Base-by-base conservation (phyloP, 2,113 vertebrate species). In the Festucalex cinctus region DNA sequence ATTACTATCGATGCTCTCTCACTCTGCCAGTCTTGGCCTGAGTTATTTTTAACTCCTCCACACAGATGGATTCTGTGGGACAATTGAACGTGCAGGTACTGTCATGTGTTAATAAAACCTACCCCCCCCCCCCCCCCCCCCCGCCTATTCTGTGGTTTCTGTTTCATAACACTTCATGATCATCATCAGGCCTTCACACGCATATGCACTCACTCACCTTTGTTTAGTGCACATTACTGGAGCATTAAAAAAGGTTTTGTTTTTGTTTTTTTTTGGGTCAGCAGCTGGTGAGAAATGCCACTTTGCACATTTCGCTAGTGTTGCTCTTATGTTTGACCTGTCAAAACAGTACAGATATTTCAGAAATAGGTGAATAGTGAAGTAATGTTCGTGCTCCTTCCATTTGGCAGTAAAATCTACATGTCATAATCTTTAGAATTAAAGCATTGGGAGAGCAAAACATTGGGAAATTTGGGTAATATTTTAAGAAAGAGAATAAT, bases 31-130 rank as follows among this genome's bases (percentile, higher is more conserved):
- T 66, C 49, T 16, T 32, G 19, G 77, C 73, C 36, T 63, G 63
- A 68, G 67, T 44, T 87, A 88, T 86, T 86, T 88, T 88, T 75
- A 61, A 66, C 62, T 72, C 37, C 14, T 28, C 20, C 49, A 32
- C 19, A 20, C 54, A 64, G 28, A 16, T 26, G 24, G 24, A 44
- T 9, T 64, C 71, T 74, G 43, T 22, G 48, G 37, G 73, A 56
- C 69, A 60, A 56, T 66, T 56, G 43, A 53, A 37, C 56, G 17
- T 61, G 14, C 3, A 10, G 20, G 35, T 5, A n/a, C 37, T n/a
- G 24, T 46, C 14, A 63, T 70, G 62, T 41, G 22, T 6, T 14
- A n/a, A n/a, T n/a, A n/a, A n/a, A n/a, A n/a, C n/a, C n/a, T n/a
- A n/a, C n/a, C n/a, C n/a, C n/a, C n/a, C n/a, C n/a, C n/a, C n/a